phyloP scores from a whole-genome alignment of 2,797 vertebrate species.

The Amniataba percoides region DNA sequence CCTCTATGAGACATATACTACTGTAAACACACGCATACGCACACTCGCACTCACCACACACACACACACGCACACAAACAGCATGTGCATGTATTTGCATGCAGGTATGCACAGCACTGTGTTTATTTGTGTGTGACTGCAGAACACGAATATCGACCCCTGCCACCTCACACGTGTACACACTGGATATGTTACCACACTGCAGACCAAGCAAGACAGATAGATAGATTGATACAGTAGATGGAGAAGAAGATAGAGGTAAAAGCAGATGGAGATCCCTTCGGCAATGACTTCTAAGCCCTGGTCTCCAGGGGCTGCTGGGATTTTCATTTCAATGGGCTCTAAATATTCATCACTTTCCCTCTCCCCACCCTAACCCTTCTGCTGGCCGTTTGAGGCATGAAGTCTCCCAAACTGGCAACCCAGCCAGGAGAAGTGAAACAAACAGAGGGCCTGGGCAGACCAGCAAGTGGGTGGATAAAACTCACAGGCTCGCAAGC shows the following conservation, averaged over 20 bases:
- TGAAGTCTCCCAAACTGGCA: slow-evolving; percentile 70
- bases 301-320: slow-evolving; percentile 79
- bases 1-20: slow-evolving; percentile 59
- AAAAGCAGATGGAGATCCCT: slow-evolving; percentile 87
- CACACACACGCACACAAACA: slow-evolving; percentile 13
- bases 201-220: slow-evolving; percentile 11
- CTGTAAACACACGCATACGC: slow-evolving; percentile 35
- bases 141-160: slow-evolving; percentile 16
- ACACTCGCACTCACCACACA: neutral
- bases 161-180: slow-evolving; percentile 6
- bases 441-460: slow-evolving; percentile 58
- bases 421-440: slow-evolving; percentile 62
- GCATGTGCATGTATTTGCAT: slow-evolving; percentile 33
- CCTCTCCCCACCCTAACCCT: slow-evolving; percentile 74
- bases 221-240: slow-evolving; percentile 42
- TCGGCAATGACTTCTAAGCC: slow-evolving; percentile 85
- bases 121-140: slow-evolving; percentile 10
- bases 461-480: slow-evolving; percentile 73
- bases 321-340: slow-evolving; percentile 88
- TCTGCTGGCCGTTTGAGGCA: slow-evolving; percentile 71
- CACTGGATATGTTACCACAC: neutral
- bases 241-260: slow-evolving; percentile 67
- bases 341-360: slow-evolving; percentile 88
- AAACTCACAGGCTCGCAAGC: slow-evolving; percentile 49
- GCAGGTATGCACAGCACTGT: slow-evolving; percentile 27